These are phyloP conservation scores for Acleris emargana DNA, from an alignment of 2,888 invertebrate genomes.

Conservation along the genomic window DNA sequence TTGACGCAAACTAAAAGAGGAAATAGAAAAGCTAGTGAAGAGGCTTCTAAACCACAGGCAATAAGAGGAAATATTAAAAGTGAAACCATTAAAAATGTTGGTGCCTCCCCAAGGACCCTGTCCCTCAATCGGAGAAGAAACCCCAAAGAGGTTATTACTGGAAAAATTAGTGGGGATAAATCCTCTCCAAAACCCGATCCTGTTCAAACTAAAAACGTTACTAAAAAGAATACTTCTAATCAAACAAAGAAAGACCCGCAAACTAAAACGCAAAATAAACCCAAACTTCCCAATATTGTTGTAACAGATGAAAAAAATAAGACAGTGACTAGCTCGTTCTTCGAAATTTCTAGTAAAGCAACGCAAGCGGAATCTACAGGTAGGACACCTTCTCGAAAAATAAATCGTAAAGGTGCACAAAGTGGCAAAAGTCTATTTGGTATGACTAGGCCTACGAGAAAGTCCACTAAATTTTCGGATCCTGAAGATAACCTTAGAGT, in stretches of 20 bases:
- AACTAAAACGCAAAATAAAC: constrained; percentile 35
- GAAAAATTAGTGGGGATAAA: constrained; percentile 8
- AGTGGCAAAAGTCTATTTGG: constrained; percentile 25
- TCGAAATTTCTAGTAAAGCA: constrained; percentile 44
- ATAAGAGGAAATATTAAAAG: neutral
- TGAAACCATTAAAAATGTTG: constrained; percentile 2
- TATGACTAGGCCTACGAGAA: constrained; percentile 61
- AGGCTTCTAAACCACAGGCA: constrained; percentile 5
- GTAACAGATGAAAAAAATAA: constrained; percentile 52
- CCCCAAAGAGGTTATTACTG: constrained; percentile 25
- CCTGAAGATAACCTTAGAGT: constrained; percentile 63
- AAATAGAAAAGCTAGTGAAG: constrained; percentile 13
- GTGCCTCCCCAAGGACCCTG: constrained; percentile 24
- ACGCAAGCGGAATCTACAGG: constrained; percentile 31
- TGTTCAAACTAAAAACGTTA: constrained; percentile 33
- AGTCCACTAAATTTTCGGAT: constrained; percentile 41
- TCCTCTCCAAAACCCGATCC: constrained; percentile 8
- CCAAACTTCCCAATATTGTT: constrained; percentile 52
- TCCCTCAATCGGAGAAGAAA: constrained; percentile 33
- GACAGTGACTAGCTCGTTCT: constrained; percentile 61
- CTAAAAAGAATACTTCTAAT: constrained; percentile 31
- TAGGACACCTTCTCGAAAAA: constrained; percentile 51
- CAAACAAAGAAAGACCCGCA: constrained; percentile 24
- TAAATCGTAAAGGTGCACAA: constrained; percentile 41
- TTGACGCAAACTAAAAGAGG: constrained; percentile 5